Base-by-base conservation (phyloP, 2,888 invertebrate genomes). In the Allolobophora icterica region DNA sequence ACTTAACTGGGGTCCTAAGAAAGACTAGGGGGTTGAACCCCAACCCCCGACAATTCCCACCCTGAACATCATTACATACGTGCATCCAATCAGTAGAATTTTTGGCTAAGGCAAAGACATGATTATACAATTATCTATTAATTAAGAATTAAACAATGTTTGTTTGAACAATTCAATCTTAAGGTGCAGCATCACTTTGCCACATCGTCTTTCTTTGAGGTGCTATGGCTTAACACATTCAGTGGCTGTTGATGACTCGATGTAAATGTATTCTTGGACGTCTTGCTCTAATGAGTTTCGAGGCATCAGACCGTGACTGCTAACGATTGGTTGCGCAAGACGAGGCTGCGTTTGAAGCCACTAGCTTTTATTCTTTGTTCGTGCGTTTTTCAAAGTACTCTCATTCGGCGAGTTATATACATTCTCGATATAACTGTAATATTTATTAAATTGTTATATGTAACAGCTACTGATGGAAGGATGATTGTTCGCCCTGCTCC, bases 291-390 rank as follows among this genome's bases (percentile, higher is more conserved):
- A n/a, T 71, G n/a, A n/a, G 8, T n/a, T 52, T 24, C 71, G 0
- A 71, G 71, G 71, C 71, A 71, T 71, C 71, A 71, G 71, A 71
- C 30, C 71, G n/a, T 71, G 71, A 71, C 71, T n/a, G n/a, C 30
- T 71, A 71, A 71, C 30, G 11, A 71, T n/a, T 71, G 30, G 71
- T 71, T 71, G 71, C 71, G n/a, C n/a, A 71, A 71, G 71, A 8
- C n/a, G n/a, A 71, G n/a, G 8, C 71, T n/a, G 71, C 71, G 17
- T n/a, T 71, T 71, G 13, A 71, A 71, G 71, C 30, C 8, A n/a
- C n/a, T n/a, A 11, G 71, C 71, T n/a, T 71, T 71, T 8, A n/a
- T 71, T n/a, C 30, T n/a, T 8, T 52, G 52, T n/a, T 71, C 71
- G 71, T 71, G 8, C n/a, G n/a, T 8, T 71, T 30, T 0, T n/a